Conservation (phyloP, 2,888 invertebrate genomes). For the Synanthedon tipuliformis region DNA sequence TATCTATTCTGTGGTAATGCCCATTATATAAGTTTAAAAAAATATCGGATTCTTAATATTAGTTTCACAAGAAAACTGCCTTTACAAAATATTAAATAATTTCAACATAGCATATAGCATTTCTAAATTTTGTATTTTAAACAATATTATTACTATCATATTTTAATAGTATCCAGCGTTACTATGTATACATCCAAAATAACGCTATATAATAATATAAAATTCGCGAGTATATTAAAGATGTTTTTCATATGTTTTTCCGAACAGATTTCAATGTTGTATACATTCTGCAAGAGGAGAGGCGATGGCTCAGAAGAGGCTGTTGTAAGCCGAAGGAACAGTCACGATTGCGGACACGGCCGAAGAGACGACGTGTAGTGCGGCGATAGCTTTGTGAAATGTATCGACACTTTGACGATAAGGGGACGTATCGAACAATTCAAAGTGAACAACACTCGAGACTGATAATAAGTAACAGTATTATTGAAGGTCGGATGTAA, state of each 20-base stretch:
- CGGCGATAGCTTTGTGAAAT: not conserved
- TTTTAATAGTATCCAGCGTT: no score
- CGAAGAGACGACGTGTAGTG: conserved; percentile 56
- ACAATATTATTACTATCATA: no score
- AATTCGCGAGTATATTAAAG: no score
- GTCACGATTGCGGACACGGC: conserved; percentile 42
- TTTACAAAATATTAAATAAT: no score
- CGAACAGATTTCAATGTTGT: conserved; percentile 46
- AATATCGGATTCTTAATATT: no score
- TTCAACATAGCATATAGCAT: no score
- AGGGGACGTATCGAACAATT: conserved; percentile 1
- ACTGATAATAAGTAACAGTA: conserved; percentile 56
- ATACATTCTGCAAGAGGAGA: conserved; percentile 45
- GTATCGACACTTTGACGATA: not conserved
- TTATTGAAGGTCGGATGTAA: conserved; percentile 19
- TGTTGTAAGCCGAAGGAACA: conserved; percentile 59
- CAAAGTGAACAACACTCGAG: conserved; percentile 25
- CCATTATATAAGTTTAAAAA: no score
- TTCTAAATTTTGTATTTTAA: no score
- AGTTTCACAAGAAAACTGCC: no score
- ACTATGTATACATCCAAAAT: not conserved
- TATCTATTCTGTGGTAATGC: no score
- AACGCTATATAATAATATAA: not conserved
- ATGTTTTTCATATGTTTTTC: conserved; percentile 1
- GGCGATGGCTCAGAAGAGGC: conserved; percentile 52